A percentile compares a stretch with the other conserved stretches of the same genome.
Evolutionary conservation across 2,113 vertebrate species (phyloP).

Genomic region (Puntigrus tetrazona): DNA sequence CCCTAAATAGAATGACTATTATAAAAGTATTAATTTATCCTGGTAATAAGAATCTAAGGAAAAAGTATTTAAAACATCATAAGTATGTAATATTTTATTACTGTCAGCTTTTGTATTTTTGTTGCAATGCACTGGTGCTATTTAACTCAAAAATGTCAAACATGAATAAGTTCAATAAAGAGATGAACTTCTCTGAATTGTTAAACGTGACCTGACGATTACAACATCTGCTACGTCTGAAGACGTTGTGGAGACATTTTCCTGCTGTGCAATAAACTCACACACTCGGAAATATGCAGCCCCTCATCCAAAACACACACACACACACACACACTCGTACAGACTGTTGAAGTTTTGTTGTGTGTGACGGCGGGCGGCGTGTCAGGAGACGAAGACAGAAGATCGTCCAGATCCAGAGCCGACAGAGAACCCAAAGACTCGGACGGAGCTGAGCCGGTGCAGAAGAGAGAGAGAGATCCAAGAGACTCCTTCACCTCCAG

Average conservation of each 20-base stretch:
- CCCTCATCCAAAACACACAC: background rate
- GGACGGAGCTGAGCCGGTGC: slow-evolving; percentile 60
- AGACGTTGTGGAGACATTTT: slow-evolving; percentile 12
- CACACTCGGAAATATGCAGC: background rate
- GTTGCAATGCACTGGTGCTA: background rate
- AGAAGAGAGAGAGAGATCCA: slow-evolving; percentile 76
- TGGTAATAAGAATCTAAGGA: background rate
- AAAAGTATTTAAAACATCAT: background rate
- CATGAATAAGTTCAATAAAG: too few species aligned
- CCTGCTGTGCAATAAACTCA: background rate
- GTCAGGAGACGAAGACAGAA: slow-evolving; percentile 66
- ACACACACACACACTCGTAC: background rate
- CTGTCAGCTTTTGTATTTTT: too few species aligned
- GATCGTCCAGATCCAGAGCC: slow-evolving; percentile 70
- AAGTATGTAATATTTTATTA: background rate
- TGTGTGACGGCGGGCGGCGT: slow-evolving; percentile 57
- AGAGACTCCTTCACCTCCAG: slow-evolving; percentile 75
- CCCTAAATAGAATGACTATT: too few species aligned
- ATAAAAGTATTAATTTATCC: background rate
- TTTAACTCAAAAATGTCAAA: too few species aligned
- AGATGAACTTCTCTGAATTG: background rate
- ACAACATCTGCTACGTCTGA: background rate
- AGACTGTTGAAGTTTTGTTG: slow-evolving; percentile 76
- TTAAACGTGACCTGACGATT: background rate
- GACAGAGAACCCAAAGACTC: slow-evolving; percentile 47